phyloP scores from a whole-genome alignment of 2,797 vertebrate genomes.

The Acrocephalus scirpaceus region DNA sequence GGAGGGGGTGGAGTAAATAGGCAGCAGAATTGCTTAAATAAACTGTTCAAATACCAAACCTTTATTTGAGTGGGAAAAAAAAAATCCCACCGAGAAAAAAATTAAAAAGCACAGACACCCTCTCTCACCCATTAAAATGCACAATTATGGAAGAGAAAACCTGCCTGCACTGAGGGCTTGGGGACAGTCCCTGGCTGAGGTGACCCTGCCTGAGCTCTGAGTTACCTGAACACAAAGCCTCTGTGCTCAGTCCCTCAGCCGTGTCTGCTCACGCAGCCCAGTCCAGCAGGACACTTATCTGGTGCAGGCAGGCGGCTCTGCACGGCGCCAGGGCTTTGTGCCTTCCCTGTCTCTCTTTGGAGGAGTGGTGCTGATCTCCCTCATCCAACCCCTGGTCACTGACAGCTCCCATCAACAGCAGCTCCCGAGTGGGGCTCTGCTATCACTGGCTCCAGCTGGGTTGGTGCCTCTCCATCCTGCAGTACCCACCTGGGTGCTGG shows the following conservation, averaged over 20 bases:
- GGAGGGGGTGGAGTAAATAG: not conserved
- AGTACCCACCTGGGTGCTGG: not conserved
- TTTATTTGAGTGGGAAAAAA: not conserved
- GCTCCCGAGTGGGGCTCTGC: not conserved
- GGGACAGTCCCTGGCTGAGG: not conserved
- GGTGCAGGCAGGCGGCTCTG: constrained; percentile 6
- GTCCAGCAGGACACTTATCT: not conserved
- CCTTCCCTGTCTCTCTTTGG: not conserved
- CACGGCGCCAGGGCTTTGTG: not conserved
- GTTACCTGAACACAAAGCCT: not conserved
- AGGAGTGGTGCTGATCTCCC: not conserved
- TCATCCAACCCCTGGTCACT: not conserved
- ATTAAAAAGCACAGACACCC: not conserved
- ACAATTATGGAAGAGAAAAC: not conserved
- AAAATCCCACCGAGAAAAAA: too few species aligned
- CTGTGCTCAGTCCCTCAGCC: not conserved
- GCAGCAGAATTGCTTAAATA: not conserved
- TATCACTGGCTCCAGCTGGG: not conserved
- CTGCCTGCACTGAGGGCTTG: not conserved
- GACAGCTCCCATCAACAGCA: not conserved
- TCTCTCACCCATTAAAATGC: not conserved
- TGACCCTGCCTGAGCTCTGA: not conserved
- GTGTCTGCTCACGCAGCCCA: not conserved
- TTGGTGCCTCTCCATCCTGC: accelerated
- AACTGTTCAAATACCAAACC: not conserved